A percentile compares a stretch with the other conserved stretches of the same genome.
These are phyloP conservation scores for Otus scops DNA, from an alignment of 2,797 vertebrate species.

Conservation along the genomic window DNA sequence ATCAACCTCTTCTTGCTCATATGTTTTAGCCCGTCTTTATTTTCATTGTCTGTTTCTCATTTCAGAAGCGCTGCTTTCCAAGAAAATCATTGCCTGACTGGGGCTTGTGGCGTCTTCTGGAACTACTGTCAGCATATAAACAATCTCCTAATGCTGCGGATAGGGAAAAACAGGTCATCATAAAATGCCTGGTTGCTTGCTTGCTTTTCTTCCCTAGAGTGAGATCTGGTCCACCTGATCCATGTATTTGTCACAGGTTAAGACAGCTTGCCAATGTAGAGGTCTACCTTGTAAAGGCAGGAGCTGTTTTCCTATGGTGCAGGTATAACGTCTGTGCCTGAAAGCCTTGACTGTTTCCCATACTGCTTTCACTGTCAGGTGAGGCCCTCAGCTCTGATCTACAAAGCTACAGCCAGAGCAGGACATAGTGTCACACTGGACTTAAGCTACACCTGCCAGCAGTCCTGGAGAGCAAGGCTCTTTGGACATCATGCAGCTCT, in stretches of 20 bases:
- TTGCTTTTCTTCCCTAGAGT: not conserved
- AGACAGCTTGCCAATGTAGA: not conserved
- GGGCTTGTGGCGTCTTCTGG: not conserved
- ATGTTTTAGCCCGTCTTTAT: not conserved
- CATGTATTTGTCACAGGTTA: not conserved
- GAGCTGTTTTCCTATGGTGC: not conserved
- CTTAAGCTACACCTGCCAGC: not conserved
- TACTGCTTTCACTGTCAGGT: not conserved
- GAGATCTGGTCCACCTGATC: not conserved
- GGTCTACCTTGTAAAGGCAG: not conserved
- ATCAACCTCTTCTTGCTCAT: not conserved
- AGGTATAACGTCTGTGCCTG: not conserved
- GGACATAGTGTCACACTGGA: not conserved
- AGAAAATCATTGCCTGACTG: slow-evolving; percentile 33
- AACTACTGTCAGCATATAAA: not conserved
- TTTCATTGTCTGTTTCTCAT: slow-evolving; percentile 46
- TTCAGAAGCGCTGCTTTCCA: not conserved
- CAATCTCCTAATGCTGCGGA: not conserved
- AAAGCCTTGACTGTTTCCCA: not conserved
- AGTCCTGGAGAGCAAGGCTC: not conserved
- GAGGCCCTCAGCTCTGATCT: not conserved
- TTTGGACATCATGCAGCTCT: not conserved
- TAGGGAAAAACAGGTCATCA: slow-evolving; percentile 9
- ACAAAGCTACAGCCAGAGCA: not conserved
- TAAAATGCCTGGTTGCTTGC: not conserved